These are phyloP conservation scores for Peromyscus attwateri DNA, from an alignment of 2,797 vertebrate species.

Conservation along the genomic window DNA sequence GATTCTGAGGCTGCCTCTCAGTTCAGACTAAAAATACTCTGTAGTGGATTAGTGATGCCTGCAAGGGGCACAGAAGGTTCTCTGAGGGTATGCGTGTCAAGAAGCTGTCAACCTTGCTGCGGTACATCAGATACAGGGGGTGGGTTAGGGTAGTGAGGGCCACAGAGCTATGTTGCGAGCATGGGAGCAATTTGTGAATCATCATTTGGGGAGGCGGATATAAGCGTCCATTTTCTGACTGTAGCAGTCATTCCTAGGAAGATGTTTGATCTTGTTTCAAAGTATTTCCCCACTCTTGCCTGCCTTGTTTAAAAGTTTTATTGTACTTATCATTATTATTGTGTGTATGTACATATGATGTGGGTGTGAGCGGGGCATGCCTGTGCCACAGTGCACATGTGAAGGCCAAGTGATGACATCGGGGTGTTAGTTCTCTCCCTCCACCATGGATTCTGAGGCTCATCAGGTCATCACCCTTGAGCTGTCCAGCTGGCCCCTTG, in stretches of 20 bases:
- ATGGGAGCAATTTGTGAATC: background rate
- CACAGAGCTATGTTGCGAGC: background rate
- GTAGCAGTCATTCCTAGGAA: background rate
- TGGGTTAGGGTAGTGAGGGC: background rate
- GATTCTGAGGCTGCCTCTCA: background rate
- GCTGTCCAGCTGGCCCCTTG: background rate
- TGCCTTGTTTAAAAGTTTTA: background rate
- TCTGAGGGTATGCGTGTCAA: fast-evolving
- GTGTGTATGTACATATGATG: background rate
- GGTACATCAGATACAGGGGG: background rate
- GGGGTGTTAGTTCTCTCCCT: background rate
- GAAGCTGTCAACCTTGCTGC: background rate
- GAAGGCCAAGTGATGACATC: background rate
- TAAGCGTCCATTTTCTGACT: background rate
- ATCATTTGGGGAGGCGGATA: background rate
- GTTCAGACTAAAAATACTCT: background rate
- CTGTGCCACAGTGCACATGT: background rate
- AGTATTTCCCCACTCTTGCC: background rate
- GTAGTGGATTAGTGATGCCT: background rate
- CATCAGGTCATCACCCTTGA: background rate
- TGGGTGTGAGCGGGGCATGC: background rate
- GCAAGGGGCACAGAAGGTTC: background rate
- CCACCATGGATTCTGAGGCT: background rate
- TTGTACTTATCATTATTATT: background rate
- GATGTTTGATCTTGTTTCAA: background rate